A percentile compares a stretch with the other conserved stretches of the same genome.
Evolutionary conservation across 1,140 invertebrate genomes (phyloP).

Genomic region (Rhopalosiphum maidis): DNA sequence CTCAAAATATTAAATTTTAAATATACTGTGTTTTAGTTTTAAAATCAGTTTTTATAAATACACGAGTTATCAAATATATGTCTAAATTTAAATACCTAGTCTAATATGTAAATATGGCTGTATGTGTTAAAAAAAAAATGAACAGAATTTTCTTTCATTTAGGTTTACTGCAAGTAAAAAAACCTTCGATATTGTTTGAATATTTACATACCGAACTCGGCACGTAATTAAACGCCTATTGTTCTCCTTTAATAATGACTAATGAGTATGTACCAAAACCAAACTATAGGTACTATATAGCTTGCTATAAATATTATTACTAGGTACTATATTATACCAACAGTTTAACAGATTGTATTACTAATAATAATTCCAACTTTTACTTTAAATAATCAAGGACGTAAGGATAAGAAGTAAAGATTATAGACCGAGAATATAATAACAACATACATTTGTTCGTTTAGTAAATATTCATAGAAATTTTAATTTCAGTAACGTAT

Average conservation of each 20-base stretch:
- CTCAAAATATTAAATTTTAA: too few species aligned
- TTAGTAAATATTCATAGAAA: background rate
- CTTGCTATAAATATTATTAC: background rate
- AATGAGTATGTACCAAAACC: background rate
- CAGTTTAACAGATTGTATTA: background rate
- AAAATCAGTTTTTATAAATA: too few species aligned
- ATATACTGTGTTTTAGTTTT: too few species aligned
- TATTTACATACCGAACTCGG: conserved; percentile 23
- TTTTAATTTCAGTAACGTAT: background rate
- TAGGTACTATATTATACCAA: background rate
- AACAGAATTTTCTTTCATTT: background rate
- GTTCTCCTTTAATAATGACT: conserved; percentile 39
- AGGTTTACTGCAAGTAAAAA: background rate
- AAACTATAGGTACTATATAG: background rate
- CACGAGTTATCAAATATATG: too few species aligned
- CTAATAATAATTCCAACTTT: background rate
- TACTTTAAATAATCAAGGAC: background rate
- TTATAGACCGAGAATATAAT: background rate
- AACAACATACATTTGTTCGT: background rate
- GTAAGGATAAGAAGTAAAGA: background rate
- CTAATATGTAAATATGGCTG: background rate
- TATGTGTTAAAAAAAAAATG: background rate
- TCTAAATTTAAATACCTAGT: background rate
- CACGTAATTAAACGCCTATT: conserved; percentile 51
- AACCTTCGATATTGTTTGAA: conserved; percentile 19